phyloP scores from a whole-genome alignment of 2,888 invertebrate genomes.

The Lycia hirtaria region DNA sequence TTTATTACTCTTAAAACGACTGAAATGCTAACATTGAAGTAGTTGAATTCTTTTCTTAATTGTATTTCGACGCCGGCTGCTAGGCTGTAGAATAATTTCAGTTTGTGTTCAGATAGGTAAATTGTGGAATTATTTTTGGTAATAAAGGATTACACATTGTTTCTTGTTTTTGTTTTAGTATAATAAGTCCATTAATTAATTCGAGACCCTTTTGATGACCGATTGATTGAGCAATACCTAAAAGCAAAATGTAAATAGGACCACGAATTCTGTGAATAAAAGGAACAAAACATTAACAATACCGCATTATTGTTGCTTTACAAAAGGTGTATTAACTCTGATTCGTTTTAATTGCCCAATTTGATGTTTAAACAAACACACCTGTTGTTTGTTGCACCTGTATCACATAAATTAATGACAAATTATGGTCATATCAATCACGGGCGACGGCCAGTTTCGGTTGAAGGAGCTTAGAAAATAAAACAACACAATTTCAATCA shows the following conservation, averaged over 20 bases:
- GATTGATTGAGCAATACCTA: constrained; percentile 53
- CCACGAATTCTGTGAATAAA: no score
- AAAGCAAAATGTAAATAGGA: no score
- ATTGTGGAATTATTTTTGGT: neutral
- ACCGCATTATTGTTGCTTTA: constrained; percentile 20
- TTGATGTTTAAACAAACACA: constrained; percentile 66
- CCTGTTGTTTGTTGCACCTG: constrained; percentile 64
- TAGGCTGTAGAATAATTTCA: no score
- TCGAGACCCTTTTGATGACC: constrained; percentile 40
- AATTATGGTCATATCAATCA: no score
- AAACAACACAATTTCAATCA: no score
- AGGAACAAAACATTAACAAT: constrained; percentile 49
- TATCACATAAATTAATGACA: no score
- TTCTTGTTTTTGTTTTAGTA: constrained; percentile 2
- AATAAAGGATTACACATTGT: constrained; percentile 15
- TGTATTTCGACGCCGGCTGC: neutral
- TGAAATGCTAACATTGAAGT: neutral
- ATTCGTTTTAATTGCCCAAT: constrained; percentile 64
- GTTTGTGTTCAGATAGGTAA: neutral
- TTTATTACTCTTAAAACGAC: neutral
- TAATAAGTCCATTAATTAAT: constrained; percentile 36
- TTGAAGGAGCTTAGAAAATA: no score
- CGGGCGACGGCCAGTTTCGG: no score
- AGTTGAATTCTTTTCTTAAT: neutral
- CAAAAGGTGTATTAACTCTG: constrained; percentile 45